Conservation (phyloP, 2,113 vertebrate species). For the Ailurus styani region DNA sequence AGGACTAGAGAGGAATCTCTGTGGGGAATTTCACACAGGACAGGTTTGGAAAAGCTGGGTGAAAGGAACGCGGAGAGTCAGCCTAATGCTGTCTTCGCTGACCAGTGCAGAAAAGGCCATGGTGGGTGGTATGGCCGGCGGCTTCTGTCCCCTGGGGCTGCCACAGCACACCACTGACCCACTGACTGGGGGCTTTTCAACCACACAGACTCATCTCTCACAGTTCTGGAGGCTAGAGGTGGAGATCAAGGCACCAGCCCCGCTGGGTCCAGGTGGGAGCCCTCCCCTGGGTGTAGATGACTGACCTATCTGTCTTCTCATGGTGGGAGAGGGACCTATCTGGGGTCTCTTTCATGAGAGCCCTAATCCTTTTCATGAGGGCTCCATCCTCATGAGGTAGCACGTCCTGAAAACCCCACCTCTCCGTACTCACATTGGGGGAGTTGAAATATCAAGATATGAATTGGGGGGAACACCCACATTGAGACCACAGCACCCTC, state of each 20-base stretch:
- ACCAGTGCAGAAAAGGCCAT: fast-evolving
- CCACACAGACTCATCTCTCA: not conserved
- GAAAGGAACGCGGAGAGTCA: too few relatives aligned
- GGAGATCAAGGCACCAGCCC: not conserved
- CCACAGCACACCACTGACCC: not conserved
- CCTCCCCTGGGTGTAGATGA: not conserved
- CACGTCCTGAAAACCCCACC: too few relatives aligned
- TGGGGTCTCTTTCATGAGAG: not conserved
- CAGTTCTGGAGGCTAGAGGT: not conserved
- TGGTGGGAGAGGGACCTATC: not conserved
- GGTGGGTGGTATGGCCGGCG: fast-evolving
- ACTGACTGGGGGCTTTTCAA: not conserved
- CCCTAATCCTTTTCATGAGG: not conserved
- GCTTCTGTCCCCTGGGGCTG: not conserved
- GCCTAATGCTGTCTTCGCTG: not conserved
- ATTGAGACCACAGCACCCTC: not conserved
- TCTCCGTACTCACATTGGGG: too few relatives aligned
- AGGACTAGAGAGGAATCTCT: fast-evolving
- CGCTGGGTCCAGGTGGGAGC: not conserved
- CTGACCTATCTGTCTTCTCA: fast-evolving
- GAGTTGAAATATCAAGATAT: not conserved
- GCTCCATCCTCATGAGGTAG: not conserved
- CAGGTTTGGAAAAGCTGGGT: not conserved
- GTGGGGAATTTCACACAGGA: too few relatives aligned
- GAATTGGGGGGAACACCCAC: not conserved